phyloP scores from a whole-genome alignment of 1,140 invertebrate genomes.

The Callitettix versicolor region DNA sequence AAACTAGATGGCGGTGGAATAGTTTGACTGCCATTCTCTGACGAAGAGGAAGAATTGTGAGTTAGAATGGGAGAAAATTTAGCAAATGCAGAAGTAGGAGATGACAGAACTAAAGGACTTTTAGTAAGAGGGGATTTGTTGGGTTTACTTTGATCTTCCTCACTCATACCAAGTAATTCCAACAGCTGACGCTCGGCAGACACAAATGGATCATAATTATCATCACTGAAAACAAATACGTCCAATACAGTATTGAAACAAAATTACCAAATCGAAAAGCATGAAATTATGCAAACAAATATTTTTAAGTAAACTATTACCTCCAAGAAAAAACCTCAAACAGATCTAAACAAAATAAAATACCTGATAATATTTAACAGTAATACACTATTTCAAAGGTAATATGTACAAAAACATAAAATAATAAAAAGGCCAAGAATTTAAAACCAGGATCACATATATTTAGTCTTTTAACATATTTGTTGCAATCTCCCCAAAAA shows the following conservation, averaged over 20 bases:
- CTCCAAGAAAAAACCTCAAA: too few species aligned
- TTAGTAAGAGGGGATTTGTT: neutral
- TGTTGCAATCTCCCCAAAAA: too few species aligned
- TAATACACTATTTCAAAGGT: too few species aligned
- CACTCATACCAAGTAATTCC: constrained; percentile 42
- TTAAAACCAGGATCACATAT: too few species aligned
- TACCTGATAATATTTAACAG: too few species aligned
- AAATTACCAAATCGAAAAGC: too few species aligned
- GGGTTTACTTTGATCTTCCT: constrained; percentile 25
- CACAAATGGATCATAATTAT: constrained; percentile 52
- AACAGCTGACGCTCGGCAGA: constrained; percentile 56
- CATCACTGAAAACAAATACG: neutral
- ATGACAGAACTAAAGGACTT: constrained; percentile 22
- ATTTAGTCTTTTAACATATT: too few species aligned
- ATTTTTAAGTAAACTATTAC: neutral
- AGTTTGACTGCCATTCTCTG: constrained; percentile 17
- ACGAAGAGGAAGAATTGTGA: constrained; percentile 23
- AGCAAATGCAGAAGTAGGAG: constrained; percentile 36
- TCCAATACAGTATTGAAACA: too few species aligned
- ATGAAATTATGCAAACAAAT: neutral
- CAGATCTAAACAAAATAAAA: too few species aligned
- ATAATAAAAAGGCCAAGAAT: neutral
- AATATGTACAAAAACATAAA: neutral
- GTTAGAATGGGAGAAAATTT: constrained; percentile 30
- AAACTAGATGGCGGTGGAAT: constrained; percentile 11